Conservation (phyloP, 2,797 vertebrate genomes). For the Erpetoichthys calabaricus region DNA sequence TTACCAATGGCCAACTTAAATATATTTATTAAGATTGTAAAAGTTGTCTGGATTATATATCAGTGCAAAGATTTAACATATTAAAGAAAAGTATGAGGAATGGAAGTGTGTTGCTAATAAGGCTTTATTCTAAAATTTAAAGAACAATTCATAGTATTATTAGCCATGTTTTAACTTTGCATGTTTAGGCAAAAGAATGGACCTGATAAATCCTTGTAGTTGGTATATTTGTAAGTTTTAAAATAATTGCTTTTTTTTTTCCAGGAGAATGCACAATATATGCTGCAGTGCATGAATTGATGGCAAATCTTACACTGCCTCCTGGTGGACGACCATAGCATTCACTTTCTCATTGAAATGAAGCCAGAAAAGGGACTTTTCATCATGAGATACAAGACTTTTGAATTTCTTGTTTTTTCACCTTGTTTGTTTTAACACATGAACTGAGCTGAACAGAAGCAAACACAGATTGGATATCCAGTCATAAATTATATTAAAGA, state of each 20-base stretch:
- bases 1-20: too few species aligned
- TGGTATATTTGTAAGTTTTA: neutral
- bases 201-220: too few species aligned
- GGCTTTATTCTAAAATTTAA: too few species aligned
- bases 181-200: too few species aligned
- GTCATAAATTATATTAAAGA: conserved; percentile 45
- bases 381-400: conserved; percentile 22
- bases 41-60: too few species aligned
- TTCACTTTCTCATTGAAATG: conserved; percentile 16
- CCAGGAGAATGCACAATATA: conserved; percentile 98
- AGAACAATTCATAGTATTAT: too few species aligned
- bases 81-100: too few species aligned
- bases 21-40: too few species aligned
- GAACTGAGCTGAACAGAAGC: conserved; percentile 11
- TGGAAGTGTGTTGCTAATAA: too few species aligned
- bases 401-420: conserved; percentile 23
- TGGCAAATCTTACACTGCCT: conserved; percentile 85
- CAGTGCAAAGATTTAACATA: too few species aligned
- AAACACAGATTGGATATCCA: conserved; percentile 17
- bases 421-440: conserved; percentile 18
- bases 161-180: too few species aligned
- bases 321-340: conserved; percentile 74
- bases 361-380: conserved; percentile 38
- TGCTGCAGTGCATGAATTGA: conserved; percentile 93
- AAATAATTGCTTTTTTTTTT: conserved; percentile 37